A percentile compares a stretch with the other conserved stretches of the same genome.
Evolutionary conservation across 2,888 invertebrate species (phyloP).

Genomic region (Campoletis raptor): DNA sequence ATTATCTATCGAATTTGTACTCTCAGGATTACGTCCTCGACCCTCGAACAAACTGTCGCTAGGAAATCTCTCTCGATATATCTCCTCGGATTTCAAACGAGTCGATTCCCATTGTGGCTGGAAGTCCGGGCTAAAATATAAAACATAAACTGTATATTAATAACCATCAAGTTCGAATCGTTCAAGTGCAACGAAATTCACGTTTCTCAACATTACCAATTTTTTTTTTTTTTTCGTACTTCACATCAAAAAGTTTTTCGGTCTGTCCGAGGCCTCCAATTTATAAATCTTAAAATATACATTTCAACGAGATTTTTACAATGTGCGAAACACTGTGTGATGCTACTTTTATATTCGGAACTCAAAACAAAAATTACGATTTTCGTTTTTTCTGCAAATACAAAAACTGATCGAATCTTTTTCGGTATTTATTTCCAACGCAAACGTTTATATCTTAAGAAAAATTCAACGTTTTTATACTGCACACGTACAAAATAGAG

Average conservation of each 20-base stretch:
- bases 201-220: not conserved
- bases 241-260: not conserved
- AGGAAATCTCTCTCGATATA: constrained; percentile 77
- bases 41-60: constrained; percentile 78
- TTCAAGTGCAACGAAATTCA: not conserved
- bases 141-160: not conserved
- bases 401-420: not conserved
- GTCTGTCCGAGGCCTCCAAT: not conserved
- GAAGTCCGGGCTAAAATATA: constrained; percentile 72
- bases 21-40: constrained; percentile 64
- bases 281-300: not conserved
- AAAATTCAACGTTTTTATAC: not conserved
- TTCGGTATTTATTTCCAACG: not conserved
- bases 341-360: too few species aligned
- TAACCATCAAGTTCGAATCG: not conserved
- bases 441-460: too few species aligned
- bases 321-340: too few species aligned
- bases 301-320: not conserved
- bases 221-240: not conserved
- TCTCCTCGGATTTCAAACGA: constrained; percentile 78
- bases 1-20: constrained; percentile 59
- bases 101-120: constrained; percentile 79
- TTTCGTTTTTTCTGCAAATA: not conserved
- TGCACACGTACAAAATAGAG: not conserved
- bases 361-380: not conserved